phyloP scores from a whole-genome alignment of 1,140 invertebrate species.

The Trachymyrmex cornetzi region DNA sequence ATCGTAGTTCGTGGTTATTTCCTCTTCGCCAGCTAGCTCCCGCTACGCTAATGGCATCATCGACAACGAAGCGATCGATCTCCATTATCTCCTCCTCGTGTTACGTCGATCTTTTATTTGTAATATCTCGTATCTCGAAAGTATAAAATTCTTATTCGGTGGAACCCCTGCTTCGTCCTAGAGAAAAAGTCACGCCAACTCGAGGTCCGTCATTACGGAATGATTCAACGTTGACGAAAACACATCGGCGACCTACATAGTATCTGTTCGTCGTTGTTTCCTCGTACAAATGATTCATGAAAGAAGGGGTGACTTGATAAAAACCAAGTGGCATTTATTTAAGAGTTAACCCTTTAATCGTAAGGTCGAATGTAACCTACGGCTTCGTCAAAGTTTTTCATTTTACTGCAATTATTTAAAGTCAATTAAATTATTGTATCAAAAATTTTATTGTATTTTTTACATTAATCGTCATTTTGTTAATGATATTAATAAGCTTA shows the following conservation, averaged over 20 bases:
- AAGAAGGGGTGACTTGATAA: background rate
- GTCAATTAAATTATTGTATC: too few species aligned
- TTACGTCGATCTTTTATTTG: slow-evolving; percentile 27
- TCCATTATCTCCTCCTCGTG: slow-evolving; percentile 43
- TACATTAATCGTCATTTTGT: too few species aligned
- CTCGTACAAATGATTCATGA: background rate
- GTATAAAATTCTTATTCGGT: slow-evolving; percentile 43
- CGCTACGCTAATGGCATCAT: slow-evolving; percentile 37
- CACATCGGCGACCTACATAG: background rate
- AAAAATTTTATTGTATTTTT: too few species aligned
- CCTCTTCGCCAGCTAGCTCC: background rate
- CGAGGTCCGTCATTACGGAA: background rate
- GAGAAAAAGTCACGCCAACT: slow-evolving; percentile 34
- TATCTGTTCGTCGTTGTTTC: background rate
- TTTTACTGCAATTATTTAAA: too few species aligned
- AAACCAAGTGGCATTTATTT: background rate
- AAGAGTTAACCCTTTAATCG: background rate
- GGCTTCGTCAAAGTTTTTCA: too few species aligned
- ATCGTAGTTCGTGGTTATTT: background rate
- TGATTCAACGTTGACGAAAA: slow-evolving; percentile 35
- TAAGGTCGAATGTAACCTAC: too few species aligned
- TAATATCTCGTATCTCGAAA: slow-evolving; percentile 24
- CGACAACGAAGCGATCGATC: slow-evolving; percentile 44
- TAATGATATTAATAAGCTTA: too few species aligned
- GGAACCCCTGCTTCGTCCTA: background rate